A percentile compares a stretch with the other conserved stretches of the same genome.
Conservation (phyloP, 2,888 invertebrate genomes). For the Caenorhabditis uteleia region DNA sequence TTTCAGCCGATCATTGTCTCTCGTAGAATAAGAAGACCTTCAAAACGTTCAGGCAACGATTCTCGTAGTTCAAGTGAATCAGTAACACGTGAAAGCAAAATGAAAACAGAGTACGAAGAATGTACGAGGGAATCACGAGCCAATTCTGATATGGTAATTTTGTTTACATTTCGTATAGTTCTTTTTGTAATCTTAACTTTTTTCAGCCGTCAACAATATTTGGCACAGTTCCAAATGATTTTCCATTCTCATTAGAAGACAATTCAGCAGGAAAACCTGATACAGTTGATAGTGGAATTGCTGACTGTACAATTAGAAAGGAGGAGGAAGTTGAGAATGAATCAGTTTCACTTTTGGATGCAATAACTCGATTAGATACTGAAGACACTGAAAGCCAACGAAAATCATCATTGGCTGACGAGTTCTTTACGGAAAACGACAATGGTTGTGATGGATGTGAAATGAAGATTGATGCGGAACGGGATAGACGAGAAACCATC, state of each 20-base stretch:
- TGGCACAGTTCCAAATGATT: slow-evolving; percentile 34
- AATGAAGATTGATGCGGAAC: slow-evolving; percentile 4
- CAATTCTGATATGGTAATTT: slow-evolving; percentile 30
- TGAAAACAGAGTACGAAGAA: background rate
- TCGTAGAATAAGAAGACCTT: slow-evolving; percentile 30
- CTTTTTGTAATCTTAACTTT: background rate
- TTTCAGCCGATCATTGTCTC: slow-evolving; percentile 36
- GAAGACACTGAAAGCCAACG: background rate
- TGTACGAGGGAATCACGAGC: slow-evolving; percentile 24
- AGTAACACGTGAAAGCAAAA: slow-evolving; percentile 7
- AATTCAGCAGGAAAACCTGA: background rate
- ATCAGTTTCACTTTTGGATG: background rate
- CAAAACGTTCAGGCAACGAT: slow-evolving; percentile 18
- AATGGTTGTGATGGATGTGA: background rate
- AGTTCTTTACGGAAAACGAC: background rate
- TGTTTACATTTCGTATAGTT: background rate
- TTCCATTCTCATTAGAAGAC: slow-evolving; percentile 13
- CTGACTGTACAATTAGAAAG: background rate
- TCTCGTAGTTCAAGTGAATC: slow-evolving; percentile 38
- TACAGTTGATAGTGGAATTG: slow-evolving; percentile 33
- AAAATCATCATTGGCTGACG: too few species aligned
- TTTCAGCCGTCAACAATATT: slow-evolving; percentile 40
- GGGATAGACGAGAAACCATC: background rate
- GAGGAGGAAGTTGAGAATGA: background rate
- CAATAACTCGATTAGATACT: background rate